These are phyloP conservation scores for Allacma fusca DNA, from an alignment of 2,888 invertebrate species.

Conservation along the genomic window DNA sequence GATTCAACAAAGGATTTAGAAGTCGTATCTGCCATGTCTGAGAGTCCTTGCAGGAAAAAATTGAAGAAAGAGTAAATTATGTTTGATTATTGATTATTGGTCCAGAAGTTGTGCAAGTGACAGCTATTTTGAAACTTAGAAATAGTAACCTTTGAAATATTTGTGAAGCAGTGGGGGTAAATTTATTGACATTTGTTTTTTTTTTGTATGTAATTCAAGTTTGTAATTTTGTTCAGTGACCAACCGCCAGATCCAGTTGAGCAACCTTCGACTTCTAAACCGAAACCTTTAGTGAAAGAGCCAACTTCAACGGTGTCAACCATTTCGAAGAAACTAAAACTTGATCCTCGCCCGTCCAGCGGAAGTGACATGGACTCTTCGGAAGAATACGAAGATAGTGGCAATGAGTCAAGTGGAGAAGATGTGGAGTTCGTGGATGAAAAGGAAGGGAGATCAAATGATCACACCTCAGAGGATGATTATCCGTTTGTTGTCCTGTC, in stretches of 20 bases:
- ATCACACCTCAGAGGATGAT: conserved; percentile 85
- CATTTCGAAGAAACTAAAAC: conserved; percentile 38
- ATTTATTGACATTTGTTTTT: too few species aligned
- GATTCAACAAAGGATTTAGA: too few species aligned
- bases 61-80: conserved; percentile 17
- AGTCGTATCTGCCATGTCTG: neutral
- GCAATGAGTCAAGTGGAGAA: conserved; percentile 91
- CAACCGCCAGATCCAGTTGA: neutral
- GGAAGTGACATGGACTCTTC: conserved; percentile 82
- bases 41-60: conserved; percentile 10
- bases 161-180: too few species aligned
- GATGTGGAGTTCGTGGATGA: conserved; percentile 85
- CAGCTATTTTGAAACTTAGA: neutral
- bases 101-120: neutral
- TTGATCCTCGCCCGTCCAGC: conserved; percentile 37
- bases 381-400: conserved; percentile 92
- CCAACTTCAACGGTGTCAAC: conserved; percentile 31
- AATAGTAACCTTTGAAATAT: too few species aligned
- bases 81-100: neutral
- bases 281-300: neutral
- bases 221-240: neutral
- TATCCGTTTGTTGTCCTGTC: conserved; percentile 93
- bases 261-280: conserved; percentile 19
- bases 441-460: conserved; percentile 64
- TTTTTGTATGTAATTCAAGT: too few species aligned